phyloP scores from a whole-genome alignment of 2,888 invertebrate species.

The Drosophila helvetica region DNA sequence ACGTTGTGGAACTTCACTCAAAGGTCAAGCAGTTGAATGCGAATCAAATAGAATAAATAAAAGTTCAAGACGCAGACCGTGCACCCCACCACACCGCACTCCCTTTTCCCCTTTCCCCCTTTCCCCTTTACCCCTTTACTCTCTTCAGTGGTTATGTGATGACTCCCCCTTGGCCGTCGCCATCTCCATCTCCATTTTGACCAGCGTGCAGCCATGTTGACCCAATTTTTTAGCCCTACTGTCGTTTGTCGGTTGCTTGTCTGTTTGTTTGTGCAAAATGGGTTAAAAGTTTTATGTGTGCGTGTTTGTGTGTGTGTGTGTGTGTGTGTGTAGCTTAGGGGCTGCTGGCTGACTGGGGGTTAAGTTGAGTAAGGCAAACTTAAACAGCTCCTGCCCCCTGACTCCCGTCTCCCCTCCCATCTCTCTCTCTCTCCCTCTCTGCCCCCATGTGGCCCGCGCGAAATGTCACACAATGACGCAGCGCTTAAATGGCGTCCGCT shows the following conservation, averaged over 20 bases:
- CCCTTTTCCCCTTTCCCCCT: neutral
- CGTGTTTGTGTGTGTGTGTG: neutral
- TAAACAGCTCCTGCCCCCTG: conserved; percentile 11
- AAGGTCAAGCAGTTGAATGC: conserved; percentile 43
- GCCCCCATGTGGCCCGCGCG: conserved; percentile 48
- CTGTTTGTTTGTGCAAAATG: conserved; percentile 65
- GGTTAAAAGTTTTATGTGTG: conserved; percentile 60
- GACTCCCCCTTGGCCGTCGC: neutral
- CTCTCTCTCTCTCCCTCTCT: neutral
- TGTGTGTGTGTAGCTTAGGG: conserved; percentile 19
- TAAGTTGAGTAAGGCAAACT: conserved; percentile 62
- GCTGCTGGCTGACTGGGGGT: conserved; percentile 44
- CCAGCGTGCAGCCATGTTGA: conserved; percentile 56
- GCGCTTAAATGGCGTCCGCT: conserved; percentile 65
- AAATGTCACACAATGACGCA: conserved; percentile 76
- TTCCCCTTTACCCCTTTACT: neutral
- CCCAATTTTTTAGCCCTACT: conserved; percentile 55
- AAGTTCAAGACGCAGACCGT: conserved; percentile 25
- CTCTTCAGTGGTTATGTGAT: neutral
- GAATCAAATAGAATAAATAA: conserved; percentile 29
- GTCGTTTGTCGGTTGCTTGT: conserved; percentile 50
- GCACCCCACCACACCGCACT: neutral
- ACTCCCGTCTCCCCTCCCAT: no score
- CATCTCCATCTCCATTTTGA: conserved; percentile 20
- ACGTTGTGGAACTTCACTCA: conserved; percentile 14